These are phyloP conservation scores for Psittacula cyanocephala DNA, from an alignment of 2,113 vertebrate genomes.

Conservation along the genomic window DNA sequence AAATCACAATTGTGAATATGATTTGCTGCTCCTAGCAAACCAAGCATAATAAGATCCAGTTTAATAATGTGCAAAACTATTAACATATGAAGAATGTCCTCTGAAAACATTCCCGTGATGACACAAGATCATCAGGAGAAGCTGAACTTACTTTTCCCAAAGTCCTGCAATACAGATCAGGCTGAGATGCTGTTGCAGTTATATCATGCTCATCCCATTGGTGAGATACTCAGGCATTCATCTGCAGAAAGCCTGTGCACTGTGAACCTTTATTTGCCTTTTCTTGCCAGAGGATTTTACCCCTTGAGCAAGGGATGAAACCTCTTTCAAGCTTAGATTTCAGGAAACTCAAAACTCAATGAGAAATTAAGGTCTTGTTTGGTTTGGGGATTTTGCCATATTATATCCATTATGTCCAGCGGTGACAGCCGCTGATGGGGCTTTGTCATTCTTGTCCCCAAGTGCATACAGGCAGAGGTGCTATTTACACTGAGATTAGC, in stretches of 20 bases:
- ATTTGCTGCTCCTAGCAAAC: slow-evolving; percentile 54
- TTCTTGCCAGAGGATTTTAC: background rate
- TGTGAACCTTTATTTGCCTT: slow-evolving; percentile 35
- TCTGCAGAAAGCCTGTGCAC: slow-evolving; percentile 4
- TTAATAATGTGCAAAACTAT: slow-evolving; percentile 37
- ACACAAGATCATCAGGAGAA: slow-evolving; percentile 32
- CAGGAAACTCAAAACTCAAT: slow-evolving; percentile 18
- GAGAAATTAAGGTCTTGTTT: slow-evolving; percentile 59
- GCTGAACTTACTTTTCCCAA: slow-evolving; percentile 24
- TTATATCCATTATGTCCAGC: slow-evolving; percentile 21
- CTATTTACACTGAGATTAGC: slow-evolving; percentile 53
- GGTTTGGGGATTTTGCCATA: slow-evolving; percentile 49
- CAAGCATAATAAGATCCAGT: slow-evolving; percentile 60
- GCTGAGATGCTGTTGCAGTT: background rate
- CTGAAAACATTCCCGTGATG: slow-evolving; percentile 25
- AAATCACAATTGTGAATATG: slow-evolving; percentile 50
- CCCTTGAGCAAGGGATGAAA: background rate
- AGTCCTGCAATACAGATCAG: background rate
- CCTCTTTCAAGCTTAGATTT: slow-evolving; percentile 22
- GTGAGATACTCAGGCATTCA: background rate
- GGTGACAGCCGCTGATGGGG: background rate
- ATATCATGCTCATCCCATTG: background rate
- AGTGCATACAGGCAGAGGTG: background rate
- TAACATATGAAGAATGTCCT: slow-evolving; percentile 58
- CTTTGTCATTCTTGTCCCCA: slow-evolving; percentile 13